These are phyloP conservation scores for Sphinx pinastri DNA, from an alignment of 2,888 invertebrate genomes.

Conservation along the genomic window DNA sequence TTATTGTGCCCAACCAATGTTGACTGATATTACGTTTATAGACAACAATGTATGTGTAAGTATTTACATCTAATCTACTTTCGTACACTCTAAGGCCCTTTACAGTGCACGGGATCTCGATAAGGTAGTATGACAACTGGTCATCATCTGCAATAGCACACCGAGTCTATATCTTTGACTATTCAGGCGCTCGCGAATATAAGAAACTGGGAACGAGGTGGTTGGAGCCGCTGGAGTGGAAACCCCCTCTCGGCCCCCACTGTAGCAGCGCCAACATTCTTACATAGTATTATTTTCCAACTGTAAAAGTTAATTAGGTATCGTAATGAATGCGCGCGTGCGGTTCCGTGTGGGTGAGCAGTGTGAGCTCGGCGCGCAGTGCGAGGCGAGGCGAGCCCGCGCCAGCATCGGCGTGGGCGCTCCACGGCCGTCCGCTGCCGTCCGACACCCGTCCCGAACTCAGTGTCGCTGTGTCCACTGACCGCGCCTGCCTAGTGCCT, in stretches of 20 bases:
- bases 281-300: conserved; percentile 59
- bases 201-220: not conserved
- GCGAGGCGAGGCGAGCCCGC: conserved; percentile 32
- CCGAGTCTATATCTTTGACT: not conserved
- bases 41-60: not conserved
- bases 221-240: conserved; percentile 55
- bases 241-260: conserved; percentile 41
- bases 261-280: conserved; percentile 52
- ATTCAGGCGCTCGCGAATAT: not conserved
- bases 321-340: conserved; percentile 68
- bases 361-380: conserved; percentile 35
- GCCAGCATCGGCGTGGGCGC: conserved; percentile 34
- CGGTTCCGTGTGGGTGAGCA: conserved; percentile 64
- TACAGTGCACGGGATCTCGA: not conserved
- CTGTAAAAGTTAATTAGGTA: conserved; percentile 74
- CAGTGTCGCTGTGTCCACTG: conserved; percentile 37
- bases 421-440: conserved; percentile 29
- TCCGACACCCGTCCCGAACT: conserved; percentile 3
- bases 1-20: not conserved
- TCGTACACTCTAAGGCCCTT: not conserved
- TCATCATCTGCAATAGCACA: not conserved
- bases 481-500: conserved; percentile 35
- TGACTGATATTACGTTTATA: not conserved
- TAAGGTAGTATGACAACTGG: not conserved
- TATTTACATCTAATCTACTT: not conserved